Evolutionary conservation across 2,888 invertebrate genomes (phyloP).

Genomic region (Limnephilus lunatus): DNA sequence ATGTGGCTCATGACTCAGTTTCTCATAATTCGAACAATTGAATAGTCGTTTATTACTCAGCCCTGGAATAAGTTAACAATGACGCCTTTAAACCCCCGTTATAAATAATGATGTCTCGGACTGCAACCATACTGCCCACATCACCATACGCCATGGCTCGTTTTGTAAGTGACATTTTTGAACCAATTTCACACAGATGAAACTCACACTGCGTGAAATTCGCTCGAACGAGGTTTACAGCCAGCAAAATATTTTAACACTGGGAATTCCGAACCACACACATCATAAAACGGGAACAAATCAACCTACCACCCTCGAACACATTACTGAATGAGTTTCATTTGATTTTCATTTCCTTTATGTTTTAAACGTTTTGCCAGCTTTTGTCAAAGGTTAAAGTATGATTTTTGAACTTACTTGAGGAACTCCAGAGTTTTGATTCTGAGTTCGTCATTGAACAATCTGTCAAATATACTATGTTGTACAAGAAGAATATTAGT

Average conservation of each 20-base stretch:
- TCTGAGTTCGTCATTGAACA: neutral
- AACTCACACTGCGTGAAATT: neutral
- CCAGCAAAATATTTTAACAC: constrained; percentile 16
- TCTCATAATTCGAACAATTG: neutral
- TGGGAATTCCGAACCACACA: neutral
- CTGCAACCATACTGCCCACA: neutral
- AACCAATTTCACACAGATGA: constrained; percentile 28
- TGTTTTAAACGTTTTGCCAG: neutral
- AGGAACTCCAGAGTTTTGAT: neutral
- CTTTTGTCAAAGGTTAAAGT: neutral
- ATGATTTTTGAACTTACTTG: neutral
- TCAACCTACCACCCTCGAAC: neutral
- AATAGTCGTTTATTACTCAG: constrained; percentile 37
- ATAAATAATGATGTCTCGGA: constrained; percentile 52
- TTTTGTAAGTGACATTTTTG: constrained; percentile 40
- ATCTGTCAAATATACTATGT: neutral
- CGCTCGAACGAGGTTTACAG: constrained; percentile 26
- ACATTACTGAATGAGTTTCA: neutral
- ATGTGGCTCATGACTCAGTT: neutral
- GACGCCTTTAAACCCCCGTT: constrained; percentile 37
- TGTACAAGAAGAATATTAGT: neutral
- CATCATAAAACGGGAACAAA: neutral
- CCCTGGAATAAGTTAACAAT: constrained; percentile 37
- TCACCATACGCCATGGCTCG: constrained; percentile 2
- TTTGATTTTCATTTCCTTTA: neutral